phyloP scores from a whole-genome alignment of 1,140 invertebrate species.

The Aphis gossypii region DNA sequence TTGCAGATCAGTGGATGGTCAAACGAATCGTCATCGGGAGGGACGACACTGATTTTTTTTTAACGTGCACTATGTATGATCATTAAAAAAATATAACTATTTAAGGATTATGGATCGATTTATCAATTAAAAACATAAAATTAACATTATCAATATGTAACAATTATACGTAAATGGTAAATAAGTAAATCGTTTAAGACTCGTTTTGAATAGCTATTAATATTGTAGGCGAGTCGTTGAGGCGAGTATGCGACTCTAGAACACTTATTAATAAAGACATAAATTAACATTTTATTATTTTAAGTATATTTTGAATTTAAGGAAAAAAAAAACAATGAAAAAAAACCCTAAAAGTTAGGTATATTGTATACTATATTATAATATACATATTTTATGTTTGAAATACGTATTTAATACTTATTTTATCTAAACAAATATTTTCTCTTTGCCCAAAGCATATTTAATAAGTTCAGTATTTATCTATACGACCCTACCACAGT shows the following conservation, averaged over 20 bases:
- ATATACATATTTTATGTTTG: not conserved
- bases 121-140: not conserved
- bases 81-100: not conserved
- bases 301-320: not conserved
- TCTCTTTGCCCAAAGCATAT: not conserved
- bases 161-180: not conserved
- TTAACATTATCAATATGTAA: not conserved
- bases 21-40: not conserved
- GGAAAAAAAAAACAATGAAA: not conserved
- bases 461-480: not conserved
- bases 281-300: not conserved
- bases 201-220: no score
- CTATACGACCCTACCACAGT: no score
- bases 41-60: not conserved
- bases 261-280: not conserved
- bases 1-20: not conserved
- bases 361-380: not conserved
- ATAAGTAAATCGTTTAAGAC: not conserved
- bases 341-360: not conserved
- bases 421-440: not conserved
- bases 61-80: not conserved
- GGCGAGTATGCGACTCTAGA: not conserved
- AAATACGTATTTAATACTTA: not conserved
- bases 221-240: no score
- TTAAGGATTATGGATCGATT: not conserved